These are phyloP conservation scores for Rhogogaster chlorosoma DNA, from an alignment of 2,888 invertebrate genomes.

Conservation along the genomic window DNA sequence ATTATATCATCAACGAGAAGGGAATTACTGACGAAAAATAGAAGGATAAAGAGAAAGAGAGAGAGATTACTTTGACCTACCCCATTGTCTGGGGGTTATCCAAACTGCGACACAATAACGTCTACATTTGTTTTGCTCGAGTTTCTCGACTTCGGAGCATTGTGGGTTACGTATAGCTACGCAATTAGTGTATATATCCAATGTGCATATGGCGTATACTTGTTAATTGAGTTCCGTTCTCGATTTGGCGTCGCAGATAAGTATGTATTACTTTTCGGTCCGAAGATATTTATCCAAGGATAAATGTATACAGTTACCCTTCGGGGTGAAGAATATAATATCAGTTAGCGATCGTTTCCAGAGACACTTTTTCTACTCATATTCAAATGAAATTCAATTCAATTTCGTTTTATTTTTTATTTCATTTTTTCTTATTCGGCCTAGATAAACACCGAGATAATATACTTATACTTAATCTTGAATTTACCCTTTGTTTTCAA, in stretches of 20 bases:
- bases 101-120: not conserved
- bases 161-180: not conserved
- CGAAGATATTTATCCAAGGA: not conserved
- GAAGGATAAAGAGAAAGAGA: not conserved
- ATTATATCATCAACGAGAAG: not conserved
- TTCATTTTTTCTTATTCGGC: not conserved
- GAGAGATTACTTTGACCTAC: slow-evolving; percentile 7
- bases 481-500: not conserved
- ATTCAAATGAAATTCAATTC: not conserved
- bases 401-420: not conserved
- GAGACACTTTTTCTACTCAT: not conserved
- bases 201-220: not conserved
- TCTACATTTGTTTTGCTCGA: not conserved
- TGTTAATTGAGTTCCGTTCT: not conserved
- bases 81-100: slow-evolving; percentile 28
- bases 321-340: slow-evolving; percentile 7
- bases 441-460: not conserved
- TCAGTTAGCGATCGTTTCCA: not conserved
- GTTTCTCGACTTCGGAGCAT: not conserved
- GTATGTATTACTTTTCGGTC: not conserved
- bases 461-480: not conserved
- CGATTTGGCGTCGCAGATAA: not conserved
- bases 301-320: slow-evolving; percentile 16
- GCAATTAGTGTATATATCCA: not conserved
- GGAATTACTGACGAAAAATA: not conserved